Evolutionary conservation across 2,113 vertebrate genomes (phyloP), one percentile per base, ranked within the genome.

Genomic region (Lophotis ruficrista): DNA sequence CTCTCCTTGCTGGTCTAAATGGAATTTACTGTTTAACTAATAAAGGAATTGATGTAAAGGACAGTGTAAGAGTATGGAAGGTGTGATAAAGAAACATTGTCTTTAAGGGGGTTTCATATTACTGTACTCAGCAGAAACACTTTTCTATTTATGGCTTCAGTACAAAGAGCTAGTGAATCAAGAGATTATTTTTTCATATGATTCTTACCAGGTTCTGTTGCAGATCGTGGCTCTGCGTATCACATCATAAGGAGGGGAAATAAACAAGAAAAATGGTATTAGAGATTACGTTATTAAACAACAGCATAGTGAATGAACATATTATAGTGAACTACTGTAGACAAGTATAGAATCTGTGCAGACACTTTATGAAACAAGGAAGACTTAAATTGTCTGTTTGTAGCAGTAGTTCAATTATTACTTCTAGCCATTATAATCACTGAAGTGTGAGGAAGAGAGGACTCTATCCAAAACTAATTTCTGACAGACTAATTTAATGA

Each of bases 171-270:
- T 76, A 96, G 82, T 90, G 81, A 98, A 95, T 91, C 73, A 66
- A 96, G 96, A 97, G 89, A 94, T 94, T 94, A 57, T 54, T 95
- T 91, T 97, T 91, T 95, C 89, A 93, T 66, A 77, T 88, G 90
- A 86, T 94, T 93, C 98, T 99, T 98, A 99, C 98, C 98, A 87
- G 98, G 98, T 95, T 99, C 98, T 62, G 98, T 97, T 76, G 98
- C 98, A 91, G 98, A 99, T 94, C 99, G 97, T 47, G 98, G 98
- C 88, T 99, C 98, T 99, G 97, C 77, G 50, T 81, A 86, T 89
- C 95, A 94, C 93, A 96, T 82, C 83, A 90, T 53, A 73, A 89
- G 47, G 62, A 92, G 94, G 50, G 72, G 53, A 97, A 94, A 89
- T 27, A 96, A 96, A 97, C 28, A 71, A 61, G 92, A 95, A 90